Conservation (phyloP, 2,113 vertebrate species). For the Petrocephalus zakoni region DNA sequence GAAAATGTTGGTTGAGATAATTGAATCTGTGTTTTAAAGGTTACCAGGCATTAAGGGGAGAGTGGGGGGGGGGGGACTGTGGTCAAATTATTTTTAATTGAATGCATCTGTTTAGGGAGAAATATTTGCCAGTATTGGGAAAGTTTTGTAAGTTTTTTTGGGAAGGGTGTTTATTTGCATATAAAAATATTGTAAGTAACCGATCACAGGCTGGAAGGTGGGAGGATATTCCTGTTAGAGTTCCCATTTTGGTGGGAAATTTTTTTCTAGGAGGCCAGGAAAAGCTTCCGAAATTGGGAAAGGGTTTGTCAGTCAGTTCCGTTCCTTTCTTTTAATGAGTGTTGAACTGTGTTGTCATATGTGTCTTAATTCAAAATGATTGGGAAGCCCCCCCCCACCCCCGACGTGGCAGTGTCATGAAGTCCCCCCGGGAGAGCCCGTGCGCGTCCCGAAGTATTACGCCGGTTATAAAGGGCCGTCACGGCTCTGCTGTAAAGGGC, state of each 20-base stretch:
- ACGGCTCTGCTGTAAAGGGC: not conserved
- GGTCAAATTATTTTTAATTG: slow-evolving; percentile 8
- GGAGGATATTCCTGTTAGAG: not conserved
- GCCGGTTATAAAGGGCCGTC: slow-evolving; percentile 4
- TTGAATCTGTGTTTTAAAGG: slow-evolving; percentile 22
- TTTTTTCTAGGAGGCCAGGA: not conserved
- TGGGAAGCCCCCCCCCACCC: not conserved
- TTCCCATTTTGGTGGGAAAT: not conserved
- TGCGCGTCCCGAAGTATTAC: not conserved
- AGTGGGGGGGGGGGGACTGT: not conserved
- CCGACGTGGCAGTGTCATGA: not conserved
- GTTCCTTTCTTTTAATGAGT: not conserved
- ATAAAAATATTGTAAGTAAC: not conserved
- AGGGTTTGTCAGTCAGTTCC: not conserved
- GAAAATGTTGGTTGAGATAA: slow-evolving; percentile 19
- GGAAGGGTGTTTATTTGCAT: not conserved
- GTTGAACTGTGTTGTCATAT: not conserved
- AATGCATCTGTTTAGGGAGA: not conserved
- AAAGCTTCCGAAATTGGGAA: not conserved
- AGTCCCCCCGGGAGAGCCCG: not conserved
- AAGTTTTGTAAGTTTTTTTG: not conserved
- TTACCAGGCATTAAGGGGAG: not conserved
- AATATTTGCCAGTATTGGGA: not conserved
- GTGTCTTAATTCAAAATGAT: not conserved
- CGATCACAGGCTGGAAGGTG: not conserved